Evolutionary conservation across 92 coral and sea anemone genomes (phyloP), one percentile per base, ranked within the genome.

Genomic region (Palythoa grandiflora): DNA sequence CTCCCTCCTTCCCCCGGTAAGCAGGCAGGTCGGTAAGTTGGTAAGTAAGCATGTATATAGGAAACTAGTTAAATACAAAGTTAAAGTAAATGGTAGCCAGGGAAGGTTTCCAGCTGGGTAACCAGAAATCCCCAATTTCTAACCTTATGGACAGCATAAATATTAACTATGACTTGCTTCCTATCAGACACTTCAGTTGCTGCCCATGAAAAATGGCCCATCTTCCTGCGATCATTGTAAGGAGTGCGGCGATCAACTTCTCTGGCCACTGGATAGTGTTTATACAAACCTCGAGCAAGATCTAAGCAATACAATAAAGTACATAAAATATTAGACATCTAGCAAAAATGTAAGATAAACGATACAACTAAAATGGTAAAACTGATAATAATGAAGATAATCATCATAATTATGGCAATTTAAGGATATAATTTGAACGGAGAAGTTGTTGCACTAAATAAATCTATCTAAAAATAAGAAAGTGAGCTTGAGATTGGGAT

Each of bases 121-220:
- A 66, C 9, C 16, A 21, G 9, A 2, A 39, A 48, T 1, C 20
- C 16, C 51, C 15, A 12, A 9, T 13, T 8, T 35, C 91, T 36
- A 83, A 95, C 98, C 93, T 95, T 95, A 85, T 95, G 98, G 7
- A 77, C 89, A 38, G 88, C 95, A 79, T 95, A 95, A 15, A 95
- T 76, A 73, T 91, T 95, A 19, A 95, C 94, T n/a, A 95, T 85
- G 63, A 90, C 83, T 88, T 95, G 93, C 39, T 87, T 80, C 40
- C 68, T 84, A 66, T 81, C 86, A n/a, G 28, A 47, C n/a, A 85
- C 72, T 8, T 71, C 39, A 51, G 87, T 60, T 6, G 52, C 39
- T 8, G 90, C 68, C 98, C 98, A 95, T 1, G 93, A 89, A 68
- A 90, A 95, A 65, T 93, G 98, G 39, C 98, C 98, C 96, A 95